Base-by-base conservation (phyloP, 2,888 invertebrate species). In the Heliconius charithonia region DNA sequence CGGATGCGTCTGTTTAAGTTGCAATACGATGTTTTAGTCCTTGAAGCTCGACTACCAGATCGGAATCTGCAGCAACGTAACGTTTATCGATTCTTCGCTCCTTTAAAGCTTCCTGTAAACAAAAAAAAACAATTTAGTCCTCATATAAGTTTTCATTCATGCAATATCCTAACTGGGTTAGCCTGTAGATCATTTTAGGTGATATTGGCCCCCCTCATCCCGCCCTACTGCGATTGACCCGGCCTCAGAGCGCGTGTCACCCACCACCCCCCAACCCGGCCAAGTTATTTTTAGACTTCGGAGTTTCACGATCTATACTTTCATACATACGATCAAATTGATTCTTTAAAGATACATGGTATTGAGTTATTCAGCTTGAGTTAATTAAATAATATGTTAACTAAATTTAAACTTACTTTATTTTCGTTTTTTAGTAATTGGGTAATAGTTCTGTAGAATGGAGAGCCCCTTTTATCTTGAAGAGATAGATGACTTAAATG, bases 61-160 rank as follows among this genome's bases (percentile, higher is more conserved):
- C 96, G 77, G 96, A 96, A 87, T 97, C 96, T 81, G 95, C 95
- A 2, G 96, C 95, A 71, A 96, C 95, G 87, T 96, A 96, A 79
- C 96, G 95, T 86, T 97, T 97, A 84, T 96, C 95, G 87, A 96
- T 96, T 84, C 95, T 92, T 82, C 93, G 89, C 59, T 85, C 85
- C 81, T 91, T 91, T 69, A 86, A 83, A 51, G 89, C 80, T 81
- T 92, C 90, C 95, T 95, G 91, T 84, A 83, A 85, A 84, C 90
- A 90, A 86, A 84, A 80, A 80, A 75, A 79, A 22, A 27, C 65
- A 45, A 67, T 70, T 65, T 73, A 66, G 80, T 62, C 27, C 51
- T 63, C 74, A 41, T 13, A 56, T 65, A 66, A 77, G 62, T 78
- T 45, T 83, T 81, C 82, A 84, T 84, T 84, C 82, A 83, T 80